Base-by-base conservation (phyloP, 2,113 vertebrate genomes). In the Sprattus sprattus region DNA sequence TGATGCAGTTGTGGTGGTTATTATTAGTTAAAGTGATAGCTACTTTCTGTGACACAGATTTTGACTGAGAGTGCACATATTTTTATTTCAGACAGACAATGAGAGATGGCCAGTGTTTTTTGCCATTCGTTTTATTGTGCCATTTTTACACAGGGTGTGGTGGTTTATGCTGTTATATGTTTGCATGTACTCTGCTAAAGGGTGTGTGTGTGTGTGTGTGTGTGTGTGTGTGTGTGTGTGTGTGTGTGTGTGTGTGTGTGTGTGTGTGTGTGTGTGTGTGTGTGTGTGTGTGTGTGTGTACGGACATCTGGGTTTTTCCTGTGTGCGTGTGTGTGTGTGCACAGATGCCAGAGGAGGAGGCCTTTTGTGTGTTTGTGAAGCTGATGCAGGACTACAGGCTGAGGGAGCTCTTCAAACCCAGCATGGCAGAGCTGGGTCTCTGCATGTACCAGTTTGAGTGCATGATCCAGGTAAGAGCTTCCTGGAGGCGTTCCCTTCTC, bases 401-500 rank as follows among this genome's bases (percentile, higher is more conserved):
- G 83, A 95, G 98, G 88, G 98, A 99, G 93, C 97, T 99, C 89
- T 99, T 99, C 92, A 99, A 99, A 90, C 98, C 98, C 88, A 99
- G 95, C 87, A 99, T 99, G 98, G 98, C 98, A 60, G 98, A 99
- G 89, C 93, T 99, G 93, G 98, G 98, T 46, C 97, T 99, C 88
- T 99, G 98, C 95, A 99, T 99, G 98, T 99, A 99, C 94, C 98
- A 99, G 94, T 99, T 99, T 96, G 98, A 99, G 92, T 96, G 89
- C 91, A 99, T 99, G 98, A 99, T 99, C 64, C 64, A 67, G n/a
- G 64, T 67, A 13, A 28, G 64, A 67, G 1, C 6, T 28, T 28
- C n/a, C n/a, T 25, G 8, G 18, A 18, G 52, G 3, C 52, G 0
- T 16, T 11, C 47, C 11, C 47, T 49, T 39, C 39, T 39, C 39